phyloP scores from a whole-genome alignment of 2,888 invertebrate genomes.

The Drosophila imparisetae region DNA sequence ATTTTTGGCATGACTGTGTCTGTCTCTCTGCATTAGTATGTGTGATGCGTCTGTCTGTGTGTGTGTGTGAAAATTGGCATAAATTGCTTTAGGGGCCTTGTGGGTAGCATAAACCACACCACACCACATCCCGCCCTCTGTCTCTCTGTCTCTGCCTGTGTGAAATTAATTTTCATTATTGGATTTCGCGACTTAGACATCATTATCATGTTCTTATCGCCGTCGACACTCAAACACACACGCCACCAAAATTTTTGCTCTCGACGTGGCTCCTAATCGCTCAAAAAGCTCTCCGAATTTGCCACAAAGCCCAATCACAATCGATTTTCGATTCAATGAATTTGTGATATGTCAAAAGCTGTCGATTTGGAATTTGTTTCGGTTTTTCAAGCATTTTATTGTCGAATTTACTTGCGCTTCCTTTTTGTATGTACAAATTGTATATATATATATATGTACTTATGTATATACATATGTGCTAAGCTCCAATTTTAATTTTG shows the following conservation, averaged over 20 bases:
- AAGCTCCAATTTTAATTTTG: neutral
- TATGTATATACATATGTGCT: neutral
- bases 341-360: slow-evolving; percentile 21
- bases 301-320: slow-evolving; percentile 52
- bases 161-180: slow-evolving; percentile 80
- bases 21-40: slow-evolving; percentile 26
- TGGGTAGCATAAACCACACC: slow-evolving; percentile 33
- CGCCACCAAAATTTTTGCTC: slow-evolving; percentile 35
- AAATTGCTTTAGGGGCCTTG: slow-evolving; percentile 73
- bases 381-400: neutral
- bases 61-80: slow-evolving; percentile 73
- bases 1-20: slow-evolving; percentile 69
- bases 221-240: slow-evolving; percentile 43
- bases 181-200: slow-evolving; percentile 79
- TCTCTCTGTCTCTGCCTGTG: neutral
- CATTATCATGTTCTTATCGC: slow-evolving; percentile 79
- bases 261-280: slow-evolving; percentile 69
- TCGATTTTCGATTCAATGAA: slow-evolving; percentile 60
- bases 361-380: slow-evolving; percentile 1
- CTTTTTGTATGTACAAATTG: neutral
- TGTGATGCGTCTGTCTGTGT: slow-evolving; percentile 7
- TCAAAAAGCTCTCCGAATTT: slow-evolving; percentile 61
- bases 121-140: slow-evolving; percentile 12
- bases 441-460: too few species aligned
- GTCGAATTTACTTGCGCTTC: neutral